These are phyloP conservation scores for Leptinotarsa texana DNA, from an alignment of 1,140 invertebrate genomes.

Conservation along the genomic window DNA sequence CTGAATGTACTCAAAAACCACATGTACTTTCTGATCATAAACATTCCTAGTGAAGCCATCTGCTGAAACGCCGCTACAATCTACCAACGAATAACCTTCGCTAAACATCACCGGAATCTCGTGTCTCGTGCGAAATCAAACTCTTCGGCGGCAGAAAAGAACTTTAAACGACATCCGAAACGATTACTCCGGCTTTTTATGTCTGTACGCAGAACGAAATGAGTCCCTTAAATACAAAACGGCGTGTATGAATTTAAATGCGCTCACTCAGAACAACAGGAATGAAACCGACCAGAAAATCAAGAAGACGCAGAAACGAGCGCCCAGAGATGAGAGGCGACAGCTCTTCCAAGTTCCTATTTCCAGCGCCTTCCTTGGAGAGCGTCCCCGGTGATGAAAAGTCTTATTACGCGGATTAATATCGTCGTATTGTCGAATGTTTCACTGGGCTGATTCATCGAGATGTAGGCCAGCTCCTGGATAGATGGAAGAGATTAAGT, in stretches of 20 bases:
- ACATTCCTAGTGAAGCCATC: too few relatives aligned
- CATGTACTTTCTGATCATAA: too few relatives aligned
- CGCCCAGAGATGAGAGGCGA: constrained; percentile 6
- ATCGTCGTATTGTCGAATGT: not conserved
- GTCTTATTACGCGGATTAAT: not conserved
- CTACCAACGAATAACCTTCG: not conserved
- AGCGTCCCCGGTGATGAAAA: not conserved
- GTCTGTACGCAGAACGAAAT: not conserved
- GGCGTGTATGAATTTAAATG: constrained; percentile 22
- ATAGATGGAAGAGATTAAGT: too few relatives aligned
- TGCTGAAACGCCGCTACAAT: not conserved
- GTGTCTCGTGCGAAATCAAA: not conserved
- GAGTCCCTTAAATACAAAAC: constrained; percentile 14
- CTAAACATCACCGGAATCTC: not conserved
- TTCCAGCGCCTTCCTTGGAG: not conserved
- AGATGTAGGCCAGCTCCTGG: not conserved
- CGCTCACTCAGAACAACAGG: constrained; percentile 14
- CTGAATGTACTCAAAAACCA: too few relatives aligned
- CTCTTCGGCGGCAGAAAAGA: not conserved
- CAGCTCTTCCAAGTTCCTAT: not conserved
- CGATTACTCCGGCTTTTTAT: constrained; percentile 2
- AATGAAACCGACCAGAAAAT: constrained; percentile 21
- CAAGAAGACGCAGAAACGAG: constrained; percentile 14
- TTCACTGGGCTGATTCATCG: not conserved
- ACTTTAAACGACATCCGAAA: not conserved